Conservation (phyloP, 1,140 invertebrate species). For the Tetragnatha versicolor region DNA sequence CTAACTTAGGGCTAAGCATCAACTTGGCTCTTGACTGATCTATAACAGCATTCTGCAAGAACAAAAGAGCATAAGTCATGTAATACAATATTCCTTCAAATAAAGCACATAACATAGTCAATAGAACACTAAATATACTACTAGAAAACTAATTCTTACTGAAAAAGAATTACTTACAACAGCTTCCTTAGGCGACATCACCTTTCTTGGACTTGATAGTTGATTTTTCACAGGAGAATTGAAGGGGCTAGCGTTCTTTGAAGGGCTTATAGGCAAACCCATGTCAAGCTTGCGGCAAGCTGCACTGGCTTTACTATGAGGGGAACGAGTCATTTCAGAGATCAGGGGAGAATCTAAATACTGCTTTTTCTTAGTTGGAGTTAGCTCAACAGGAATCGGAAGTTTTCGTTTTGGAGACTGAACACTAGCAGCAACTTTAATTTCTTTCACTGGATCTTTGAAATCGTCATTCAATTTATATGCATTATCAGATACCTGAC, state of each 20-base stretch:
- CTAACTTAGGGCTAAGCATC: background rate
- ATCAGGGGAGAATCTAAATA: no score
- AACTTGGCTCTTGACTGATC: background rate
- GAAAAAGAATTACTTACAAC: background rate
- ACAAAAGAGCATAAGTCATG: background rate
- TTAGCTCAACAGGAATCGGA: background rate
- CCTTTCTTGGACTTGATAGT: background rate
- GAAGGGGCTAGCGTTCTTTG: background rate
- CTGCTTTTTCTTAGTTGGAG: background rate
- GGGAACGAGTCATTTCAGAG: background rate
- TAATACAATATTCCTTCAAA: no score
- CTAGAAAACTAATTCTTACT: background rate
- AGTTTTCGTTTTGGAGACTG: conserved; percentile 3
- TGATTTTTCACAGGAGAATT: background rate
- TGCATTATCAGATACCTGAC: no score
- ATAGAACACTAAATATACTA: no score
- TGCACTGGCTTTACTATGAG: background rate
- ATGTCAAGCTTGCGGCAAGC: background rate
- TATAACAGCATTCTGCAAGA: conserved; percentile 3
- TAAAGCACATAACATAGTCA: no score
- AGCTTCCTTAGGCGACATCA: background rate
- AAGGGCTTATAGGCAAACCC: background rate
- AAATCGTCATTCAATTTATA: no score
- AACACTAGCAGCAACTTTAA: no score
- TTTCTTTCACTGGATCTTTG: no score